Evolutionary conservation across 2,113 vertebrate genomes (phyloP), one percentile per base, ranked within the genome.

Genomic region (Pseudopipra pipra): DNA sequence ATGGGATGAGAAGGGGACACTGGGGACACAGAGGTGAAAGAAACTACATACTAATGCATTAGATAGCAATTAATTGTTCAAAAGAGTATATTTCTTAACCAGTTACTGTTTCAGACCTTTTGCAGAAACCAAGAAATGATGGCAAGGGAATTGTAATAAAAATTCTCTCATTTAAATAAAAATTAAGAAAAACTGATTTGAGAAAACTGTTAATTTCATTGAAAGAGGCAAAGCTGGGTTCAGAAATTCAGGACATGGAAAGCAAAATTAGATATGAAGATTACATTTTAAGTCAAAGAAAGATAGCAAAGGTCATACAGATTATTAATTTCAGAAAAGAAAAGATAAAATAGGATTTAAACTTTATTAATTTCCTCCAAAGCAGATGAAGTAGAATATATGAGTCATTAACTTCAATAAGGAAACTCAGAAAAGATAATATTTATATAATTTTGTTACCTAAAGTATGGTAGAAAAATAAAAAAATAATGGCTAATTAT

Each of bases 301-400:
- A 93, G 47, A 22, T 74, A 73, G n/a, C 27, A 72, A 58, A 76
- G 33, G 27, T 84, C 43, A 72, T 58, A 47, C 2, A 74, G 21
- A 56, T 88, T 93, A 90, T 87, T 93, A 71, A 86, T 91, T 88
- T 90, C 35, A 87, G 67, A 82, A 87, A 65, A 70, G 20, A 75
- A 87, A 90, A 49, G 19, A 68, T 89, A 68, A 88, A 87, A 86
- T 27, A 81, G 31, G 49, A 93, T 89, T 91, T 19, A 37, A 67
- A 91, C 2, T 79, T 76, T 72, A 96, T 96, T 91, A 89, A 78
- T 56, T 95, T 86, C 6, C 74, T 68, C 25, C 28, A 72, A 81
- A 95, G 22, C 11, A 93, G 58, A 76, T 80, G 28, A 91, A 90
- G 51, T n/a, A 3, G 11, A 82, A 66, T 91, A 73, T 66, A 62